phyloP scores from a whole-genome alignment of 2,797 vertebrate species.

The Nyctibius grandis region DNA sequence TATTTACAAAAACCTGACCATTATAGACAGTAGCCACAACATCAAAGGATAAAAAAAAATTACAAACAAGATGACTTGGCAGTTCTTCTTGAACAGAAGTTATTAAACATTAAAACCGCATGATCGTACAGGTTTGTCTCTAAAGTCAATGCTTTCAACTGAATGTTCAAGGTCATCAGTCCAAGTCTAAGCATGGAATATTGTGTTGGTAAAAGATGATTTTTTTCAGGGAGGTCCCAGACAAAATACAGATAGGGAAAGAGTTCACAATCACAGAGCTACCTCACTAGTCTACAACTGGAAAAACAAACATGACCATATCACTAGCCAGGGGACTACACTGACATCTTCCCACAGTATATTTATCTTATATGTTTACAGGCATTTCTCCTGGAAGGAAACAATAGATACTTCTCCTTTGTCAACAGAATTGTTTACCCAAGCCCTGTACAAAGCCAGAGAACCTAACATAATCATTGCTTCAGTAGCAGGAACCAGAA shows the following conservation, averaged over 20 bases:
- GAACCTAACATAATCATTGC: neutral
- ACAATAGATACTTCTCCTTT: neutral
- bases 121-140: neutral
- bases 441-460: neutral
- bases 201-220: neutral
- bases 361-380: neutral
- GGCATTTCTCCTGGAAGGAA: neutral
- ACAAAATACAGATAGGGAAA: neutral
- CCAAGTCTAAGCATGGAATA: neutral
- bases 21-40: neutral
- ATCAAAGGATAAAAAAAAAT: neutral
- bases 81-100: neutral
- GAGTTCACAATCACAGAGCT: neutral
- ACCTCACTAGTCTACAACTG: neutral
- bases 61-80: neutral
- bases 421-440: neutral
- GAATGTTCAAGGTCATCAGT: neutral
- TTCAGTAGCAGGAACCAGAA: neutral
- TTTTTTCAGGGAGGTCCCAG: neutral
- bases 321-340: neutral
- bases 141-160: neutral
- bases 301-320: neutral
- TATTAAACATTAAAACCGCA: neutral
- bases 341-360: neutral
- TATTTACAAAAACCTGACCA: neutral